Percentiles rank a stretch among this genome's conserved stretches.
Conservation (phyloP, 2,888 invertebrate genomes). For the Unio pictorum region DNA sequence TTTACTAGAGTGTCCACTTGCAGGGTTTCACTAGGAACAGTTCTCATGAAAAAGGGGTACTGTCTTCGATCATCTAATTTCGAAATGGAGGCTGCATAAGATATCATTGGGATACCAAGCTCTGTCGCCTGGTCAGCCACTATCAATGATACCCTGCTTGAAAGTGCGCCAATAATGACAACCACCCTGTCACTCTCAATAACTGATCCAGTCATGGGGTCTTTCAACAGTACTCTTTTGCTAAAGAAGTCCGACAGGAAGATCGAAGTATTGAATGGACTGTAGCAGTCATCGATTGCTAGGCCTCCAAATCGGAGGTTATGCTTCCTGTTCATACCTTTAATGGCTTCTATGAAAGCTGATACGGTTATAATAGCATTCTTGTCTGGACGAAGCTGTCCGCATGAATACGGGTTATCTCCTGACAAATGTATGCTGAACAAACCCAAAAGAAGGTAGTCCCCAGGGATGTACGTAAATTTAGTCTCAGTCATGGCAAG, state of each 20-base stretch:
- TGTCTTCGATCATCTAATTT: slow-evolving; percentile 42
- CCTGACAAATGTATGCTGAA: slow-evolving; percentile 42
- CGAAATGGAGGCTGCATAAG: slow-evolving; percentile 48
- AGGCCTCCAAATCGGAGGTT: slow-evolving; percentile 40
- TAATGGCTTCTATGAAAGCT: slow-evolving; percentile 39
- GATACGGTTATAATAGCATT: slow-evolving; percentile 44
- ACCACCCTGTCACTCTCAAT: slow-evolving; percentile 41
- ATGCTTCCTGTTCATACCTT: slow-evolving; percentile 8
- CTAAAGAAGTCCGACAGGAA: slow-evolving; percentile 36
- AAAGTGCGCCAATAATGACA: slow-evolving; percentile 75
- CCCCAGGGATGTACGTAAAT: slow-evolving; percentile 37
- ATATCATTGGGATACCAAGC: slow-evolving; percentile 46
- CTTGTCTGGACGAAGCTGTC: slow-evolving; percentile 25
- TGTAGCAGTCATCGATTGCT: slow-evolving; percentile 54
- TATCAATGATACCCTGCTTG: slow-evolving; percentile 44
- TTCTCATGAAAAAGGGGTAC: slow-evolving; percentile 53
- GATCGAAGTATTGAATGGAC: slow-evolving; percentile 35
- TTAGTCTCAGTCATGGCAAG: too few species aligned
- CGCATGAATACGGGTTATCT: slow-evolving; percentile 31
- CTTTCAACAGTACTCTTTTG: slow-evolving; percentile 24
- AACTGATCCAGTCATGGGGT: slow-evolving; percentile 13
- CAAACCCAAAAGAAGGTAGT: slow-evolving; percentile 43
- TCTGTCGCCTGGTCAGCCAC: slow-evolving; percentile 43
- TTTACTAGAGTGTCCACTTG: slow-evolving; percentile 51
- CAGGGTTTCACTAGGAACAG: slow-evolving; percentile 49